phyloP scores from a whole-genome alignment of 2,888 invertebrate genomes.

The Linhomoeus sp. region DNA sequence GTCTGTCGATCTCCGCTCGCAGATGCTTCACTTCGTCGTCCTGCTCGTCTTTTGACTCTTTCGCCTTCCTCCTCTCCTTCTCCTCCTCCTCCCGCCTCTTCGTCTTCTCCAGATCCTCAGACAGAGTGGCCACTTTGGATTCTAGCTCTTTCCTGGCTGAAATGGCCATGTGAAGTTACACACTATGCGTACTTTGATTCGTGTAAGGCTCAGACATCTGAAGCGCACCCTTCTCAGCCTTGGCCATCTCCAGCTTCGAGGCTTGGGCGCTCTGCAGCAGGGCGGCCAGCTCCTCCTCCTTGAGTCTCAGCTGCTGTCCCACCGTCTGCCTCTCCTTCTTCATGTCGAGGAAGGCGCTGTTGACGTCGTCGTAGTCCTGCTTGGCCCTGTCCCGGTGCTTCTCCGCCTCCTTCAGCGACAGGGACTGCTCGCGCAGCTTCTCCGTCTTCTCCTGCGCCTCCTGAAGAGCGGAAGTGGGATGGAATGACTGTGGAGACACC shows the following conservation, averaged over 20 bases:
- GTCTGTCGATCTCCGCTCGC: constrained; percentile 33
- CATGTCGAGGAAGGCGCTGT: constrained; percentile 46
- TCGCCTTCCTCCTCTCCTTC: too few relatives aligned
- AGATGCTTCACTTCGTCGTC: too few relatives aligned
- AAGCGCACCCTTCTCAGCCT: constrained; percentile 69
- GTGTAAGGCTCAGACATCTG: too few relatives aligned
- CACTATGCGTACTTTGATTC: too few relatives aligned
- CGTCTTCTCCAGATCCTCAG: too few relatives aligned
- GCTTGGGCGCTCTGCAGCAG: constrained; percentile 81
- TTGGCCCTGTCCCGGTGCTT: constrained; percentile 78
- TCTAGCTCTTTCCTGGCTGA: too few relatives aligned
- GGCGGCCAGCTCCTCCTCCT: constrained; percentile 81
- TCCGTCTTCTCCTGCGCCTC: constrained; percentile 61
- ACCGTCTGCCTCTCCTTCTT: constrained; percentile 24
- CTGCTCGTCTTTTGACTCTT: constrained; percentile 31
- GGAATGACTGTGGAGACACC: too few relatives aligned
- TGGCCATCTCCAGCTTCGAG: constrained; percentile 62
- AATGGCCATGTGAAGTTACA: too few relatives aligned
- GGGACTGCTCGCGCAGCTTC: constrained; percentile 61
- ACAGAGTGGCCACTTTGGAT: too few relatives aligned
- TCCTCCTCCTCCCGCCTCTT: too few relatives aligned
- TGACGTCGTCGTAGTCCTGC: constrained; percentile 27
- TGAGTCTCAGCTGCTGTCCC: constrained; percentile 46
- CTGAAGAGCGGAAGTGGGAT: constrained; percentile 16
- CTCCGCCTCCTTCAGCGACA: constrained; percentile 74